phyloP scores from a whole-genome alignment of 2,888 invertebrate genomes.

The Hydrotaea diabolus region DNA sequence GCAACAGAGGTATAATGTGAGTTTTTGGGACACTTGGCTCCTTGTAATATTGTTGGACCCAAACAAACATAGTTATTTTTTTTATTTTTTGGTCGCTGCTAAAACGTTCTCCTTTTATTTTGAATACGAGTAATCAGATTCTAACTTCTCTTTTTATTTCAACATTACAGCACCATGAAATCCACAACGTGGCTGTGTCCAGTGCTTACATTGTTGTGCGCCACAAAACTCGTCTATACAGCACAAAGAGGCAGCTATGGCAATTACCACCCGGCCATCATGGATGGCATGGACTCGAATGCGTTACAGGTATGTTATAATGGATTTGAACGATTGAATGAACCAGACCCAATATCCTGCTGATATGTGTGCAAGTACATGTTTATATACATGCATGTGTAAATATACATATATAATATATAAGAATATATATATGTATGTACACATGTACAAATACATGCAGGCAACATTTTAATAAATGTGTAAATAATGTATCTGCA shows the following conservation, averaged over 20 bases:
- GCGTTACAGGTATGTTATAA: conserved; percentile 77
- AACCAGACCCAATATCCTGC: neutral
- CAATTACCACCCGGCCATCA: conserved; percentile 39
- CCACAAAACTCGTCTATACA: conserved; percentile 78
- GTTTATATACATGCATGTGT: neutral
- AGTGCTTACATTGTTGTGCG: conserved; percentile 79
- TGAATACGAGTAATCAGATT: too few relatives aligned
- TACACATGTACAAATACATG: too few relatives aligned
- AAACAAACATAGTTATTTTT: too few relatives aligned
- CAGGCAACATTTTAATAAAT: neutral
- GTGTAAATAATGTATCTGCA: conserved; percentile 9
- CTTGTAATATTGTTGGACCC: too few relatives aligned
- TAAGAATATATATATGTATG: neutral
- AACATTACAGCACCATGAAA: conserved; percentile 78
- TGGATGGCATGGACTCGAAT: conserved; percentile 68
- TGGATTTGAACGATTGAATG: neutral
- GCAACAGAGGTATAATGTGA: too few relatives aligned
- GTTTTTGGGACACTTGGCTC: too few relatives aligned
- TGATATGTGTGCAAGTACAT: neutral
- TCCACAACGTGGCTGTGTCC: conserved; percentile 81
- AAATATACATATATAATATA: neutral
- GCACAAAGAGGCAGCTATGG: conserved; percentile 75
- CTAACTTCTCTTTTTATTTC: conserved; percentile 13
- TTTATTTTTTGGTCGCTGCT: too few relatives aligned
- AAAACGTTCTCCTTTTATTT: too few relatives aligned